Evolutionary conservation across 2,888 invertebrate genomes (phyloP), one percentile per base, ranked within the genome.

Genomic region (Rutpela maculata): DNA sequence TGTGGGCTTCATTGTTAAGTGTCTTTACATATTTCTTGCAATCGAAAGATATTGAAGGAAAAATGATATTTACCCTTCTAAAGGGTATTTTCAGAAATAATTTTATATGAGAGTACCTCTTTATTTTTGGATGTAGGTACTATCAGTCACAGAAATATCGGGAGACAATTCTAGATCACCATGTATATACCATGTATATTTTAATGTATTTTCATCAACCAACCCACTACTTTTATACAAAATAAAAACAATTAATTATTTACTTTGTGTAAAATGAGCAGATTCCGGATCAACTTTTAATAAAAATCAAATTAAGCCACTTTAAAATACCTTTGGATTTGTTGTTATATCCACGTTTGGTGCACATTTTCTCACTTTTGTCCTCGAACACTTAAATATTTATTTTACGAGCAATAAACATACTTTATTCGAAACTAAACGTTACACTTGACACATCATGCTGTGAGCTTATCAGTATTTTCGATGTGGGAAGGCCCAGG

Each of bases 331-430:
- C 69, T 70, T 70, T 70, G 11, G 69, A 12, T 38, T 31, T 19
- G 18, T 31, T 43, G 59, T 31, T 71, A 72, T 78, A 81, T 79
- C 81, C 81, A 55, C 70, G 76, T 60, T 82, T 82, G 31, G 81
- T 80, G 69, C 80, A 81, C 82, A 82, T 82, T 78, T 79, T 73
- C 68, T 56, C 80, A 80, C 78, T 50, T 50, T 68, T 74, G 12
- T 26, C 4, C 22, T 43, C 12, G 43, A 15, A 1, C 43, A 43
- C 11, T 43, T 43, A 38, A 10, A 7, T 38, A 12, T 15, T 43
- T 43, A 35, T 9, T 7, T 7, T 43, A 43, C 12, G 12, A 11
- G 1, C 12, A 15, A 15, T 43, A 12, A 15, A 15, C 12, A 12
- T 15, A 12, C 43, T 43, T 43, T 43, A 43, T 43, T 7, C 15